Conservation (phyloP, 2,888 invertebrate genomes). For the Luffia ferchaultella region DNA sequence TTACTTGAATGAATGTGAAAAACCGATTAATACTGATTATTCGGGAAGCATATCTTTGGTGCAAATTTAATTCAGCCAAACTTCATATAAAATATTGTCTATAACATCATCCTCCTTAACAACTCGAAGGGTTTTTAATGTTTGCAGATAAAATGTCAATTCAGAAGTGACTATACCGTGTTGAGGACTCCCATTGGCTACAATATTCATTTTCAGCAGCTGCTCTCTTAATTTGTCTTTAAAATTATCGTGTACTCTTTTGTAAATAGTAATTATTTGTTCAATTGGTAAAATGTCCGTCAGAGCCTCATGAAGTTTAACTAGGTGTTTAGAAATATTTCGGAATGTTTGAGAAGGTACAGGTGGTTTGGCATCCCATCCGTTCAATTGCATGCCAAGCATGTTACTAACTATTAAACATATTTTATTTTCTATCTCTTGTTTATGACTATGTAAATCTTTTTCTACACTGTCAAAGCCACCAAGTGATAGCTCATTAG, state of each 20-base stretch:
- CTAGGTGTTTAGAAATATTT: slow-evolving; percentile 87
- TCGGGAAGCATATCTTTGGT: too few relatives aligned
- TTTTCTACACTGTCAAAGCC: slow-evolving; percentile 78
- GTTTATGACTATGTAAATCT: slow-evolving; percentile 87
- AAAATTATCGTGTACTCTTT: slow-evolving; percentile 84
- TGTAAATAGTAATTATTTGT: slow-evolving; percentile 80
- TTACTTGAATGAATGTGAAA: too few relatives aligned
- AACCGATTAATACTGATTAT: too few relatives aligned
- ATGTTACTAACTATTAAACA: slow-evolving; percentile 88
- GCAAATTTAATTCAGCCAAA: slow-evolving; percentile 79
- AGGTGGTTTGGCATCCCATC: slow-evolving; percentile 95
- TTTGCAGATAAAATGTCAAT: slow-evolving; percentile 89
- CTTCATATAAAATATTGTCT: slow-evolving; percentile 82
- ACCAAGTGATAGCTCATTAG: slow-evolving; percentile 48
- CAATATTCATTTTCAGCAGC: slow-evolving; percentile 84
- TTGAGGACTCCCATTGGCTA: slow-evolving; percentile 96
- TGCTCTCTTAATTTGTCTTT: slow-evolving; percentile 87
- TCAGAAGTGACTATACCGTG: slow-evolving; percentile 95
- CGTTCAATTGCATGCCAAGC: slow-evolving; percentile 78
- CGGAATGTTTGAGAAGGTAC: slow-evolving; percentile 92
- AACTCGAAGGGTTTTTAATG: slow-evolving; percentile 80
- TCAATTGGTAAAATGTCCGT: slow-evolving; percentile 82
- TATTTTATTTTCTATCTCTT: slow-evolving; percentile 92
- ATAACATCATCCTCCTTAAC: slow-evolving; percentile 77
- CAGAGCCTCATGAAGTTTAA: slow-evolving; percentile 91